Conservation (phyloP, 2,888 invertebrate genomes). For the Drosophila melanosoma region DNA sequence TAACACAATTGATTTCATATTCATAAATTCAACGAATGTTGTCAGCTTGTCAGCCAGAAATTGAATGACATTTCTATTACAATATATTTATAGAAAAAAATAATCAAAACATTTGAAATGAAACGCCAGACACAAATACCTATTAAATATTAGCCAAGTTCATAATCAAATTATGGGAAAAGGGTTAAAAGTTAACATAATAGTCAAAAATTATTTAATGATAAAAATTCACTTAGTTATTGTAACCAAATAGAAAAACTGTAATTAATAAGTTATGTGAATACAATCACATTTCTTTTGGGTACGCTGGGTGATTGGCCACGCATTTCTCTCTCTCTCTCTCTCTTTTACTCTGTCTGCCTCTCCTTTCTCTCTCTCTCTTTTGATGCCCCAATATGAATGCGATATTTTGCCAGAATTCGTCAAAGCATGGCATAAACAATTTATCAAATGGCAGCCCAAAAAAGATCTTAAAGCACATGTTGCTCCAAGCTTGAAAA, state of each 20-base stretch:
- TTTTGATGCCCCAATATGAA: not conserved
- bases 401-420: constrained; percentile 40
- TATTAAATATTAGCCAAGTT: not conserved
- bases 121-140: not conserved
- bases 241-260: not conserved
- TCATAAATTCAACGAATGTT: constrained; percentile 78
- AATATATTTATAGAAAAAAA: constrained; percentile 2
- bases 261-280: not conserved
- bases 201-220: not conserved
- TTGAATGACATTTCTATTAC: constrained; percentile 49
- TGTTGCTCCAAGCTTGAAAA: constrained; percentile 26
- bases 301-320: not conserved
- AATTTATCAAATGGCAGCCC: constrained; percentile 55
- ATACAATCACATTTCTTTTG: not conserved
- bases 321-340: not conserved
- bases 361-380: not conserved
- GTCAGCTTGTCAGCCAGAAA: constrained; percentile 61
- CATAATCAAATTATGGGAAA: not conserved
- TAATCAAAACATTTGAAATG: not conserved
- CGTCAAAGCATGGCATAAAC: constrained; percentile 62
- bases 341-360: not conserved
- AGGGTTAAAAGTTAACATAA: not conserved
- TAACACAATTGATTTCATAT: constrained; percentile 81
- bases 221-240: not conserved
- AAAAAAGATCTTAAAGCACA: constrained; percentile 29